Conservation (phyloP, 2,888 invertebrate genomes). For the Luperina testacea region DNA sequence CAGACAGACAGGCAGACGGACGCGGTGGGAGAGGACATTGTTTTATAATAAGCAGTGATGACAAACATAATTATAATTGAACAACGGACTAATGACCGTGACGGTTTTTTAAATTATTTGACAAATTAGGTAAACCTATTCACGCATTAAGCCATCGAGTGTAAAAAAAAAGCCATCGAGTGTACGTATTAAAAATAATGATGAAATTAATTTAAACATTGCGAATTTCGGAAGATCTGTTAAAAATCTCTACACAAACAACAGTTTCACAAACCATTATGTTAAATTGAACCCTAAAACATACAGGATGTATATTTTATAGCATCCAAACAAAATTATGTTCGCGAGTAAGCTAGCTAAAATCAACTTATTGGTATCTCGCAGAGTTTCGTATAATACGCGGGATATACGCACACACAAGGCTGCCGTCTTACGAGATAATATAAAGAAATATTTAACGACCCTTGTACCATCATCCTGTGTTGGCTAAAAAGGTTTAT, state of each 20-base stretch:
- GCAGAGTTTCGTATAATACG: slow-evolving; percentile 42
- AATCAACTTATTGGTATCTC: slow-evolving; percentile 65
- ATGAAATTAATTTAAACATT: background rate
- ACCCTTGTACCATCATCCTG: slow-evolving; percentile 47
- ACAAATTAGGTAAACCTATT: no score
- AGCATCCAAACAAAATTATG: slow-evolving; percentile 62
- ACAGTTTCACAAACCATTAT: background rate
- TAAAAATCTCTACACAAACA: no score
- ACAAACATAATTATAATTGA: no score
- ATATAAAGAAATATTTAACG: slow-evolving; percentile 61
- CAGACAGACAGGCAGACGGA: no score
- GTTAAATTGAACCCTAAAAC: slow-evolving; percentile 47
- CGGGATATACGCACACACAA: slow-evolving; percentile 37
- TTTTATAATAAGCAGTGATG: no score
- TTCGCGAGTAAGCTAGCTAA: slow-evolving; percentile 54
- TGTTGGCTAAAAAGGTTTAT: slow-evolving; percentile 54
- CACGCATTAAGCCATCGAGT: no score
- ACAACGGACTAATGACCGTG: no score
- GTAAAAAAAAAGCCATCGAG: no score
- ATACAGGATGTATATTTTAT: slow-evolving; percentile 46
- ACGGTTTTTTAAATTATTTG: no score
- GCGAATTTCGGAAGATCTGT: background rate
- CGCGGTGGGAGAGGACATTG: no score
- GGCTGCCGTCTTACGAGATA: slow-evolving; percentile 47
- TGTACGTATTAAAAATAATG: no score